Evolutionary conservation across 2,113 vertebrate species (phyloP), one percentile per base, ranked within the genome.

Genomic region (Xiphias gladius): DNA sequence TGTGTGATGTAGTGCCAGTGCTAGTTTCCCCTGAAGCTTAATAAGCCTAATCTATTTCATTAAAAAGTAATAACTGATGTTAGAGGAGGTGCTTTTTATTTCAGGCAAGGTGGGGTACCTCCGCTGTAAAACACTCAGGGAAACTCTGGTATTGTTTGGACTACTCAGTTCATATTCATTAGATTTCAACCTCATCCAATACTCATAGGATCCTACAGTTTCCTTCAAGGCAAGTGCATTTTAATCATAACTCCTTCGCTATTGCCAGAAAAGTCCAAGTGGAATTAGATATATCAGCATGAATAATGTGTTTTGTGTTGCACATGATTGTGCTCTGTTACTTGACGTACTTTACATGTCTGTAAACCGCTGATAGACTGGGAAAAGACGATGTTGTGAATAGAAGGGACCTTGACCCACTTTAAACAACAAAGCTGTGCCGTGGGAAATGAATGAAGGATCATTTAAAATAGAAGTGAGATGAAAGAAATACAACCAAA

Each of bases 401-500:
- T 37, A 71, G 59, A 26, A 35, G 82, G 50, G 73, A 91, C 87
- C 91, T 90, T 92, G 88, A 88, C 85, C 88, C 73, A 82, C 70
- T 91, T 92, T 63, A 79, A 81, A 91, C 73, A 90, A 91, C 84
- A 87, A 90, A 87, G 80, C 64, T 1, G 43, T 39, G 26, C 71
- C 28, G 5, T 89, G 83, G 82, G 86, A 91, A 92, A 90, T 78
- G 59, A 88, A 57, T 22, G 41, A 75, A 55, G 79, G 73, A 75
- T 72, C 1, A 41, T 84, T 85, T 39, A 84, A 90, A 91, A 87
- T 82, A 81, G 84, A 88, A 64, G 71, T 79, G 68, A 73, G 54
- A 76, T 88, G 59, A 78, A 85, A 79, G 65, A 86, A 86, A 91
- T 62, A 43, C 82, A 72, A 28, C 63, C 7, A 72, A 75, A 78